A percentile compares a stretch with the other conserved stretches of the same genome.
phyloP scores from a whole-genome alignment of 2,888 invertebrate genomes.

The Abrostola tripartita region DNA sequence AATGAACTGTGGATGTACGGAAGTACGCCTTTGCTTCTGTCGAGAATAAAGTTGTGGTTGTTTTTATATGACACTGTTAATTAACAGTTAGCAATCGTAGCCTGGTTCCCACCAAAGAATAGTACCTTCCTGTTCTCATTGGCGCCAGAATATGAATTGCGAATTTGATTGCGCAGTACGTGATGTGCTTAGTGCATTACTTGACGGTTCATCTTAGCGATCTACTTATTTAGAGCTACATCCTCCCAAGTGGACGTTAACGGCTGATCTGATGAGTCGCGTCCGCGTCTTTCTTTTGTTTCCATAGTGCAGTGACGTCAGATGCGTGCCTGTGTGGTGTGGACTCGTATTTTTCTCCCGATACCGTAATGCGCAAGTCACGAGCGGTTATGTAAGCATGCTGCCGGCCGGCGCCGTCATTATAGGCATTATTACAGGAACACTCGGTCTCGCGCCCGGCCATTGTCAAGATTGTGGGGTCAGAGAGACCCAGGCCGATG shows the following conservation, averaged over 20 bases:
- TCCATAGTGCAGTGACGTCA: conserved; percentile 12
- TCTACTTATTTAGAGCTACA: neutral
- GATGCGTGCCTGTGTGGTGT: conserved; percentile 69
- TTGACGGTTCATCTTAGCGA: neutral
- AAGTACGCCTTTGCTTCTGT: conserved; percentile 18
- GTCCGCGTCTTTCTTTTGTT: conserved; percentile 11
- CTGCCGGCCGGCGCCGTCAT: conserved; percentile 84
- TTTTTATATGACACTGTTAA: conserved; percentile 7
- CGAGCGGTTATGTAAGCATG: conserved; percentile 88
- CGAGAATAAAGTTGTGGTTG: neutral
- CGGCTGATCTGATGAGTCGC: conserved; percentile 1
- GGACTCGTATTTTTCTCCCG: conserved; percentile 81
- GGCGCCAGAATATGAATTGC: neutral
- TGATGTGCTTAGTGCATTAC: neutral
- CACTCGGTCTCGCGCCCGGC: conserved; percentile 77
- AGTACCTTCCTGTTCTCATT: too few relatives aligned
- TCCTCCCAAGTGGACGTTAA: neutral
- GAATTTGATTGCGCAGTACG: neutral
- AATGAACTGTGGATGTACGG: conserved; percentile 29
- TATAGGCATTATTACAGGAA: conserved; percentile 85
- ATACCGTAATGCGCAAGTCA: conserved; percentile 88
- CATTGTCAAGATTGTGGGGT: conserved; percentile 88
- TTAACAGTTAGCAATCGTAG: neutral
- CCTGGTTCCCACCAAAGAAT: neutral
- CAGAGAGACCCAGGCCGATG: conserved; percentile 74